These are phyloP conservation scores for Eupsilia transversa DNA, from an alignment of 2,888 invertebrate species.

Conservation along the genomic window DNA sequence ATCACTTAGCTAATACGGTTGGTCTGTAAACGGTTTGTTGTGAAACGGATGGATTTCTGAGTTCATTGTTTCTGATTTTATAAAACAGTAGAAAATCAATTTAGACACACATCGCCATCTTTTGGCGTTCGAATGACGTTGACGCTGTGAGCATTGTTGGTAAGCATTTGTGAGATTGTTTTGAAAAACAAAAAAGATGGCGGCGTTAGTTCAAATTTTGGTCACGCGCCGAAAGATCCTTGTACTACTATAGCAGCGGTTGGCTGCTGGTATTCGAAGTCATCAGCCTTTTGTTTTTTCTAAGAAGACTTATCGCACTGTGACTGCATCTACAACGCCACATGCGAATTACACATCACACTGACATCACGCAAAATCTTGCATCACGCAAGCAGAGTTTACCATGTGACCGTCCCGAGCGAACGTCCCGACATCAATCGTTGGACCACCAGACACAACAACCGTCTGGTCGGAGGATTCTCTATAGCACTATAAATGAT, in stretches of 20 bases:
- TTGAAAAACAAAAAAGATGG: background rate
- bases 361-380: too few relatives aligned
- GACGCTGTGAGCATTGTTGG: fast-evolving
- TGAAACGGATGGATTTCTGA: background rate
- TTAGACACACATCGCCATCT: too few relatives aligned
- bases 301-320: background rate
- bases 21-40: slow-evolving; percentile 25
- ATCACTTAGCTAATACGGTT: slow-evolving; percentile 60
- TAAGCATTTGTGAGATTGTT: background rate
- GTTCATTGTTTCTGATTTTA: slow-evolving; percentile 17
- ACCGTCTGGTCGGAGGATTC: too few relatives aligned
- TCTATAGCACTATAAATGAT: background rate
- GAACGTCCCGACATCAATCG: too few relatives aligned
- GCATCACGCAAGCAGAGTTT: too few relatives aligned
- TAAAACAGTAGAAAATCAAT: background rate
- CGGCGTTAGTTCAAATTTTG: background rate
- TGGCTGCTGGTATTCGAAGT: background rate
- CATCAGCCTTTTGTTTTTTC: background rate
- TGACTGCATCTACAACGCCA: too few relatives aligned
- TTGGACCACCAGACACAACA: too few relatives aligned
- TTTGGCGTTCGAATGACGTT: background rate
- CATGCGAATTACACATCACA: too few relatives aligned
- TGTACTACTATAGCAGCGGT: too few relatives aligned
- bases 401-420: too few relatives aligned
- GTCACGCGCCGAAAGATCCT: background rate